Conservation (phyloP, 2,113 vertebrate species). For the Galeopterus variegatus region DNA sequence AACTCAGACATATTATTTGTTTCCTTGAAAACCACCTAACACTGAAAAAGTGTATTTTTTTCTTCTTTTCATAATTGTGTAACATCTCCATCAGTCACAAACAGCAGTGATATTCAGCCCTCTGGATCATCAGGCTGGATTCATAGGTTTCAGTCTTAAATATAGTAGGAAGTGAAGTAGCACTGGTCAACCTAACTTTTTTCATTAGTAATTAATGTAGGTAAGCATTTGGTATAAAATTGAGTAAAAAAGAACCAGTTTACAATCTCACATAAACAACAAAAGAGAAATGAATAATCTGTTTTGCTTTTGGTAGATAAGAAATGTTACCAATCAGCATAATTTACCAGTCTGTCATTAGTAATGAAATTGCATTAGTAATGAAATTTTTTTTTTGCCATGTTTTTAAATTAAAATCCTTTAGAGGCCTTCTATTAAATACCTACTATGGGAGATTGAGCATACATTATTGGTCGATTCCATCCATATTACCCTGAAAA, state of each 20-base stretch:
- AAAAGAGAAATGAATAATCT: slow-evolving; percentile 49
- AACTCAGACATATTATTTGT: background rate
- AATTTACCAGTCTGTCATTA: slow-evolving; percentile 15
- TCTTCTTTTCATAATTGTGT: background rate
- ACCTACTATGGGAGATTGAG: background rate
- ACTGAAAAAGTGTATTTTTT: background rate
- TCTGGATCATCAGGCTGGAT: background rate
- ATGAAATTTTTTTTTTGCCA: slow-evolving; percentile 56
- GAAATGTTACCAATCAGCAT: slow-evolving; percentile 41
- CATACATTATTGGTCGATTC: background rate
- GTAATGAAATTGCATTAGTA: slow-evolving; percentile 26
- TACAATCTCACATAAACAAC: slow-evolving; percentile 46
- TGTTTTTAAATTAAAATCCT: slow-evolving; percentile 41
- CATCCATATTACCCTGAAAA: slow-evolving; percentile 18
- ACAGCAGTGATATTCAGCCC: background rate
- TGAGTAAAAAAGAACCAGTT: slow-evolving; percentile 28
- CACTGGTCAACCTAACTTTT: background rate
- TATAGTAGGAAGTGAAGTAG: background rate
- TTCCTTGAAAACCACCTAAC: slow-evolving; percentile 49
- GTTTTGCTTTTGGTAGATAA: background rate
- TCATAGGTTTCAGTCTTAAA: background rate
- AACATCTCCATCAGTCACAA: slow-evolving; percentile 10
- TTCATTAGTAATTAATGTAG: background rate
- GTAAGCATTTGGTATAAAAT: background rate
- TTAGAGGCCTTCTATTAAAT: slow-evolving; percentile 40